Conservation (phyloP, 2,797 vertebrate genomes). For the Pantherophis alleghaniensis region DNA sequence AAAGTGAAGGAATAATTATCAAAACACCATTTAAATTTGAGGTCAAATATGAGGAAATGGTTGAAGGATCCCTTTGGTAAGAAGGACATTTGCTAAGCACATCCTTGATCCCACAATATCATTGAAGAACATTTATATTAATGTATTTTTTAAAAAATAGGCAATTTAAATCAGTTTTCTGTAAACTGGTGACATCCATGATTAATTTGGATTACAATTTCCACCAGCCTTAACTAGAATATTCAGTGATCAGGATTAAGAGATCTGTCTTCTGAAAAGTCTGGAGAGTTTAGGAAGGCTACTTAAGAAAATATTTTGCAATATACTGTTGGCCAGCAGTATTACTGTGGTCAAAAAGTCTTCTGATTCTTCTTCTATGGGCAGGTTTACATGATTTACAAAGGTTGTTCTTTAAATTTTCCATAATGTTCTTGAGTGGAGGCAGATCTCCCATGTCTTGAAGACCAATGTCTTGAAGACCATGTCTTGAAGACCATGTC, state of each 20-base stretch:
- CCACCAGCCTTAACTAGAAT: neutral
- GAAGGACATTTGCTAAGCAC: neutral
- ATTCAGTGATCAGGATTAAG: neutral
- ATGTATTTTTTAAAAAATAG: neutral
- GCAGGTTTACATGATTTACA: neutral
- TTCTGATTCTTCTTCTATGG: neutral
- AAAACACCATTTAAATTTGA: neutral
- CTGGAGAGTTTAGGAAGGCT: neutral
- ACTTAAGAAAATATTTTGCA: neutral
- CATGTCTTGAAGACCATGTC: neutral
- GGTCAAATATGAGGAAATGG: neutral
- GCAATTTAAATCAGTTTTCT: neutral
- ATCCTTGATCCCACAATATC: neutral
- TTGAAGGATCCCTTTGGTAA: neutral
- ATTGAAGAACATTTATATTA: neutral
- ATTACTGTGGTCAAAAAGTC: neutral
- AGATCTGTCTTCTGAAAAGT: neutral
- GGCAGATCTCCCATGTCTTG: neutral
- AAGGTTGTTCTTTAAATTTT: neutral
- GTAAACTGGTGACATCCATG: neutral
- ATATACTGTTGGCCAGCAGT: neutral
- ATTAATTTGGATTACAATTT: neutral
- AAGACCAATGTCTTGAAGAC: neutral
- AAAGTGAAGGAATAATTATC: slow-evolving; percentile 15
- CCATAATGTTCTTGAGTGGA: neutral